Percentiles rank a stretch among this genome's conserved stretches.
These are phyloP conservation scores for Gortyna flavago DNA, from an alignment of 2,888 invertebrate genomes.

Conservation along the genomic window DNA sequence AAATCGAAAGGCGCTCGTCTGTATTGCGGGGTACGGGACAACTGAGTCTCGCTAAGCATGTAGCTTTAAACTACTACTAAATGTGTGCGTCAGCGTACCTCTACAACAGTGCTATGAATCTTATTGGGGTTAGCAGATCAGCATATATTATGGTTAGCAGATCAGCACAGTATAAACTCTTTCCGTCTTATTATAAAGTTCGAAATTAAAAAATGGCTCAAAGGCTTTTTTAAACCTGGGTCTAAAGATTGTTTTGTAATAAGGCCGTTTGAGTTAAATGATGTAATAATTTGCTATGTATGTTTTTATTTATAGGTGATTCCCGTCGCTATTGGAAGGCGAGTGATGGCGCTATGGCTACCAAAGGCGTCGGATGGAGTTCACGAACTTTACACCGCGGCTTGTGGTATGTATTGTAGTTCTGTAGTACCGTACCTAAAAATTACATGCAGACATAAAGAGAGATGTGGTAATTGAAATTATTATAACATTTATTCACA, in stretches of 20 bases:
- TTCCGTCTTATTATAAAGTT: no score
- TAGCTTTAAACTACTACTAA: no score
- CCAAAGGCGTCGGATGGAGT: constrained; percentile 91
- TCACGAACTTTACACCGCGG: constrained; percentile 98
- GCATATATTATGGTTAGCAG: no score
- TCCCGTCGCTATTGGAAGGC: constrained; percentile 97
- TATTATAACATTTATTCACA: neutral
- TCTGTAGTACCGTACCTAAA: neutral
- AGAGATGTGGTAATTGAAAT: neutral
- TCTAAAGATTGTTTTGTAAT: no score
- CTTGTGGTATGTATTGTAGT: constrained; percentile 90
- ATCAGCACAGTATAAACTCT: no score
- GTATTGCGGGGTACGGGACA: no score
- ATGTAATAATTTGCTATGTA: neutral
- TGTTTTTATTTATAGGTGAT: constrained; percentile 88
- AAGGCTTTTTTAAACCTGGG: no score
- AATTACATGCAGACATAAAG: neutral
- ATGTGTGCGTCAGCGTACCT: no score
- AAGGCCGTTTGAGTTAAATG: neutral
- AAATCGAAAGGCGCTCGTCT: no score
- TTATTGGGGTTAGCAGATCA: no score
- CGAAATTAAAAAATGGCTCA: no score
- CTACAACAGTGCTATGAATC: neutral
- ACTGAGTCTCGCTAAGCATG: no score
- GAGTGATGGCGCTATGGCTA: constrained; percentile 96